Evolutionary conservation across 30 jellyfish, hydroid and myxozoan genomes (phyloP), one percentile per base, ranked within the genome.

Genomic region (Pelagia noctiluca): DNA sequence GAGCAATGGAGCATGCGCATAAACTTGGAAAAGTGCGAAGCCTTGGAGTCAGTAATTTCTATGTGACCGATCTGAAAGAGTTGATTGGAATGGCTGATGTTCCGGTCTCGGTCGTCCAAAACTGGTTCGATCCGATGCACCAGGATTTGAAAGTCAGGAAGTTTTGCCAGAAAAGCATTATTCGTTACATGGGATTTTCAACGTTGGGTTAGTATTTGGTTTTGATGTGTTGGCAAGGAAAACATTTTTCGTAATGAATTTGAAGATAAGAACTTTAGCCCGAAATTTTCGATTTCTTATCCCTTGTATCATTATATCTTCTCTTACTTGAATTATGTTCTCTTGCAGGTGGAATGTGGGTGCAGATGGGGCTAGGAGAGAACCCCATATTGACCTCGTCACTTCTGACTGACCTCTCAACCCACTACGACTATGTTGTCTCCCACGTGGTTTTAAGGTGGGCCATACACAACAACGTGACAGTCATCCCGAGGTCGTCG

Each of bases 91-190:
- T 89, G 69, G 84, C 99, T 11, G 76, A 34, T 23, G 89, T 79
- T 53, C 99, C 97, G 0, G 85, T 93, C 0, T 93, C 99, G 0
- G 97, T 87, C 50, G 88, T 93, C 10, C 99, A 93, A 68, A 93
- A 93, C 69, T 93, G 99, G 99, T 93, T 93, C 36, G 99, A 93
- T 53, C 97, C 99, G 24, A 79, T 87, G 52, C 90, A 93, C 38
- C 96, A 88, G 73, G 99, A 93, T 26, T 29, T 18, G 29, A 63
- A 26, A n/a, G 26, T 60, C 70, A 61, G 99, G 70, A 46, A 87
- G 29, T 66, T 85, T 18, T 93, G 99, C 70, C 65, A 46, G 1
- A 21, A 87, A 49, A 33, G 78, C 26, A 78, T 77, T 30, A 93
- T 93, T 24, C 80, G 97, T 0, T 93, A 78, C 23, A 81, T 86